These are phyloP conservation scores for Gyps fulvus DNA, from an alignment of 2,113 vertebrate genomes.

Conservation along the genomic window DNA sequence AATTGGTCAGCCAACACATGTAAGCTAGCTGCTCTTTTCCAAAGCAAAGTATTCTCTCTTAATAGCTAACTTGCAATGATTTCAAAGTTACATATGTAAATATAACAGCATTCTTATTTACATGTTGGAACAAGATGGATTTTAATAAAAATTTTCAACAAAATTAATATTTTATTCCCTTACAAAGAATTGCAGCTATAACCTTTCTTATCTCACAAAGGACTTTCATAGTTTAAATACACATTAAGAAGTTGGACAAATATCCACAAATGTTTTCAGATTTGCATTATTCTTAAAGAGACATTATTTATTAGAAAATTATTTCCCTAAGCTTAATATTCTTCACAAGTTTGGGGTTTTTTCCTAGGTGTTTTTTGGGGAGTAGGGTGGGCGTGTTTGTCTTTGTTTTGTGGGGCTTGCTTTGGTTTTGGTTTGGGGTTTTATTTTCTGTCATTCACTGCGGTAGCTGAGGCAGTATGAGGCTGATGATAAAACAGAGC, in stretches of 20 bases:
- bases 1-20: not conserved
- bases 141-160: not conserved
- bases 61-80: not conserved
- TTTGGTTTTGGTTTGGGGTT: not conserved
- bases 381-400: too few relatives aligned
- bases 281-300: not conserved
- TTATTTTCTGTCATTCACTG: not conserved
- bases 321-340: not conserved
- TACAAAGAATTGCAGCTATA: not conserved
- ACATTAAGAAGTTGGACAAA: not conserved
- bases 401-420: not conserved
- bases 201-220: not conserved
- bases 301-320: not conserved
- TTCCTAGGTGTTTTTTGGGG: too few relatives aligned
- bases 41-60: not conserved
- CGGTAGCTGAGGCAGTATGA: not conserved
- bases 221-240: not conserved
- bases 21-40: not conserved
- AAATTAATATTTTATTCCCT: not conserved
- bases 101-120: not conserved
- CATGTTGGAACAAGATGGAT: not conserved
- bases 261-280: not conserved
- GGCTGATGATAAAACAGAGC: not conserved
- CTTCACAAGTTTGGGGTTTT: not conserved
- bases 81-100: not conserved